These are phyloP conservation scores for Myotis vivesi DNA, from an alignment of 2,797 vertebrate species.

Conservation along the genomic window DNA sequence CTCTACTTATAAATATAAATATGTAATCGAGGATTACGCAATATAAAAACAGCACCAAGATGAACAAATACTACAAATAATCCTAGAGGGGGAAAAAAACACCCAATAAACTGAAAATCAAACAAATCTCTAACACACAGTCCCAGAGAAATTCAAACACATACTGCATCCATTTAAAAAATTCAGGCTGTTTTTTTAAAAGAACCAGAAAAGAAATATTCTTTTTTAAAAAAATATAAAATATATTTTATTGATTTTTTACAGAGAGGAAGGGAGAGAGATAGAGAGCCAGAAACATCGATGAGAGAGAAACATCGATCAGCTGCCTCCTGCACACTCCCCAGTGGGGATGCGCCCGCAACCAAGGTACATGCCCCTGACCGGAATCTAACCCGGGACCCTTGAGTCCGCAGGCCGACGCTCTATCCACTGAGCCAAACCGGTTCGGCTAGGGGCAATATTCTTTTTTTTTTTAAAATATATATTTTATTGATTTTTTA, in stretches of 20 bases:
- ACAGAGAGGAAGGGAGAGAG: too few relatives aligned
- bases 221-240: neutral
- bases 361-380: too few relatives aligned
- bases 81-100: neutral
- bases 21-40: neutral
- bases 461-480: too few relatives aligned
- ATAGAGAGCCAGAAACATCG: too few relatives aligned
- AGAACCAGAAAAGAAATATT: neutral
- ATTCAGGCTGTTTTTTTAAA: conserved; percentile 9
- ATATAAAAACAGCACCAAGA: neutral
- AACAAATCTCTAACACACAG: neutral
- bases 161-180: neutral
- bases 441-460: neutral
- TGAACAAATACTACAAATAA: neutral
- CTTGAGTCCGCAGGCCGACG: too few relatives aligned
- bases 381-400: too few relatives aligned
- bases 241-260: too few relatives aligned
- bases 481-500: too few relatives aligned
- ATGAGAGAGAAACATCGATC: too few relatives aligned
- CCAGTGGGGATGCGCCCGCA: too few relatives aligned
- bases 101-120: neutral
- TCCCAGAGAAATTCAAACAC: neutral
- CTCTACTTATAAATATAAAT: neutral
- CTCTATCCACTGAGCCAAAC: too few relatives aligned
- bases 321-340: too few relatives aligned